Evolutionary conservation across 1,140 invertebrate species (phyloP).

Genomic region (Panulirus ornatus): DNA sequence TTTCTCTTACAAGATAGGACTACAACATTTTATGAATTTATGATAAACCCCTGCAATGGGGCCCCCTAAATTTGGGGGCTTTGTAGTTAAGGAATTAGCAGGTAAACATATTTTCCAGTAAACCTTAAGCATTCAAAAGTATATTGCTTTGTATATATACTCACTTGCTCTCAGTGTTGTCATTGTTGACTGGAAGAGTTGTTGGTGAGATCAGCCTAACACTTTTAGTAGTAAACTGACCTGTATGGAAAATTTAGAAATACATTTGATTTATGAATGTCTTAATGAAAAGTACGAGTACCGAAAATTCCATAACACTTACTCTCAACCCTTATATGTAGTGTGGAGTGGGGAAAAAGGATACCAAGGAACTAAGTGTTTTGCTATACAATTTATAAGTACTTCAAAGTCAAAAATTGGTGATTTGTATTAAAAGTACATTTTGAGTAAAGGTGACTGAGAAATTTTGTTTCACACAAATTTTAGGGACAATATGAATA

Average conservation of each 20-base stretch:
- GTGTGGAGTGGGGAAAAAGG: background rate
- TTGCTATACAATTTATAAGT: background rate
- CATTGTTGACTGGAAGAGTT: background rate
- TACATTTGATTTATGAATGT: background rate
- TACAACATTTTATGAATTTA: too few relatives aligned
- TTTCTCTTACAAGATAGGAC: too few relatives aligned
- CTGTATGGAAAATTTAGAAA: background rate
- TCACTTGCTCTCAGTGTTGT: background rate
- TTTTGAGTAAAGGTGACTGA: too few relatives aligned
- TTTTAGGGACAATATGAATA: too few relatives aligned
- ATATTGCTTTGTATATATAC: background rate
- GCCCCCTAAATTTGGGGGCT: too few relatives aligned
- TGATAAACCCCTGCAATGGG: too few relatives aligned
- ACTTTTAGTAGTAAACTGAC: slow-evolving; percentile 23
- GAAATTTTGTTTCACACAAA: too few relatives aligned
- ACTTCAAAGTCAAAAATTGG: too few relatives aligned
- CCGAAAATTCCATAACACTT: background rate
- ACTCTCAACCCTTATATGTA: background rate
- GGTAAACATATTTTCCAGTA: too few relatives aligned
- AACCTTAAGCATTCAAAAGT: background rate
- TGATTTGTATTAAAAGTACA: too few relatives aligned
- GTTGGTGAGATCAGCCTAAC: slow-evolving; percentile 2
- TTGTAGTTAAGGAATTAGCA: too few relatives aligned
- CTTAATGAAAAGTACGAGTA: background rate
- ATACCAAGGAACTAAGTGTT: background rate